phyloP scores from a whole-genome alignment of 2,797 vertebrate species.

The Alfaro cultratus region DNA sequence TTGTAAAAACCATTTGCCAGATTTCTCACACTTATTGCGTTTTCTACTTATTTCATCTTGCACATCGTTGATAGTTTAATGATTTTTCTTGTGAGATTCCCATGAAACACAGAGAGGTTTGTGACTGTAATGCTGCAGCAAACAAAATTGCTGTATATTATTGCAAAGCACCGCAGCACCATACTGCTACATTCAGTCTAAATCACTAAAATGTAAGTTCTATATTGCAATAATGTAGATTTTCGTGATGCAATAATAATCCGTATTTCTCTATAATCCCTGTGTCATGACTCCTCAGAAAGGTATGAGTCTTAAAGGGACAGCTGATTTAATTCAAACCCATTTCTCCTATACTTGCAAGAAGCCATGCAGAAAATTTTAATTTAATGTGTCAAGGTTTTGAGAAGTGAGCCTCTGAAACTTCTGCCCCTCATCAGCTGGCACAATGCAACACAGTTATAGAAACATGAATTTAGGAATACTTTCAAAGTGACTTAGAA shows the following conservation, averaged over 20 bases:
- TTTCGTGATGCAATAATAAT: constrained; percentile 29
- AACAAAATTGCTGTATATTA: neutral
- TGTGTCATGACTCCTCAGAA: constrained; percentile 37
- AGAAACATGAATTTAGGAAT: constrained; percentile 19
- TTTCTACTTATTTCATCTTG: neutral
- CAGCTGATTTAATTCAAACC: constrained; percentile 32
- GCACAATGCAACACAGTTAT: constrained; percentile 6
- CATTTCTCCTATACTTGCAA: constrained; percentile 9
- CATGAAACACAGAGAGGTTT: too few species aligned
- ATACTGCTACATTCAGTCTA: constrained; percentile 3
- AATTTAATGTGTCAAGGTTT: constrained; percentile 38
- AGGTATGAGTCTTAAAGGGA: constrained; percentile 35
- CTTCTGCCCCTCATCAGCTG: constrained; percentile 17
- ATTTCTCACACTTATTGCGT: neutral
- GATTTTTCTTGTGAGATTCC: neutral
- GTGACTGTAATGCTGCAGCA: neutral
- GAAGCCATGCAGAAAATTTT: constrained; percentile 29
- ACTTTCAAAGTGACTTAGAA: constrained; percentile 16
- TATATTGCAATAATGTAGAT: constrained; percentile 22
- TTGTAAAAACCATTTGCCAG: neutral
- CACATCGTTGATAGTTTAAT: neutral
- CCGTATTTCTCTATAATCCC: constrained; percentile 31
- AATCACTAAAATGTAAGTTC: constrained; percentile 22
- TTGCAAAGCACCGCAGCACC: neutral
- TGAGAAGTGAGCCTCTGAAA: constrained; percentile 31